Evolutionary conservation across 2,888 invertebrate genomes (phyloP), one percentile per base, ranked within the genome.

Genomic region (Pardosa pseudoannulata): DNA sequence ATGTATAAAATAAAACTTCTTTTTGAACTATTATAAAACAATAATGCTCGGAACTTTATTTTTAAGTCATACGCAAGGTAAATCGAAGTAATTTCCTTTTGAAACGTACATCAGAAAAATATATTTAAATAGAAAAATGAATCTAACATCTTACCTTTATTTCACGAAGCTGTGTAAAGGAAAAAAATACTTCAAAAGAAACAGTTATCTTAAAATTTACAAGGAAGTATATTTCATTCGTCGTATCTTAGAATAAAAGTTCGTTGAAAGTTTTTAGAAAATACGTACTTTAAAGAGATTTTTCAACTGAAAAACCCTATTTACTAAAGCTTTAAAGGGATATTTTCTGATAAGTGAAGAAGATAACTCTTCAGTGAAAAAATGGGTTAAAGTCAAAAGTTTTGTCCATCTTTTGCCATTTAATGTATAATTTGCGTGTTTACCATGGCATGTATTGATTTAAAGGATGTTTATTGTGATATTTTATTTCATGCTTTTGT

Each of bases 381-480:
- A 46, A 46, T 46, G 9, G 16, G 46, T 16, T 46, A 16, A 46
- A 46, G 46, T 46, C 46, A 46, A 46, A 13, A 46, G 16, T 16
- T 46, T 16, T 7, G 46, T 16, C 16, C 46, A 16, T 46, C 46
- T 16, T 46, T 7, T 46, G 16, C 5, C 2, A 2, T 46, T 46
- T 46, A 46, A 46, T 46, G 46, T 46, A 46, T 46, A 46, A 46
- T 46, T 46, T 46, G 46, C 16, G 36, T n/a, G n/a, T n/a, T n/a
- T n/a, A n/a, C n/a, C n/a, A n/a, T n/a, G n/a, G n/a, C n/a, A n/a
- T n/a, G n/a, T n/a, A n/a, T n/a, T n/a, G n/a, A n/a, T n/a, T n/a
- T n/a, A n/a, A n/a, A n/a, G n/a, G n/a, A n/a, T n/a, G n/a, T n/a
- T n/a, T n/a, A n/a, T n/a, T n/a, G n/a, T n/a, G n/a, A n/a, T n/a